Conservation (phyloP, 2,888 invertebrate genomes). For the Yponomeuta cagnagella region DNA sequence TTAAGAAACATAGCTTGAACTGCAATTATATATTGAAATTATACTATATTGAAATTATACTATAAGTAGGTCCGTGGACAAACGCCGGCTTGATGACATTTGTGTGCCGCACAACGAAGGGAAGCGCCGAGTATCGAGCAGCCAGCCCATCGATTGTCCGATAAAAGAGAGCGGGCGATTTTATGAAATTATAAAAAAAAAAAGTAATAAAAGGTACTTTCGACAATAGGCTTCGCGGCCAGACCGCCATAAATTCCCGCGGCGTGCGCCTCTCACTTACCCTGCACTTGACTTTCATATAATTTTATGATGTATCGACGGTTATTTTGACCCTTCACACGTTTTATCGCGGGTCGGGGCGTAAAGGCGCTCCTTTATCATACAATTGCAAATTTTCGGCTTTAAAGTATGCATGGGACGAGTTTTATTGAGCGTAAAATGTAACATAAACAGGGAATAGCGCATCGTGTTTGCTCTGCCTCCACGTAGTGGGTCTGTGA, state of each 20-base stretch:
- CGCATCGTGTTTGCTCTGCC: conserved; percentile 33
- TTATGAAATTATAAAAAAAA: conserved; percentile 50
- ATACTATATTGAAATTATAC: neutral
- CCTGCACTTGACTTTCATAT: conserved; percentile 74
- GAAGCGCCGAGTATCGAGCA: neutral
- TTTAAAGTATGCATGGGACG: conserved; percentile 48
- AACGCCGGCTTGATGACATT: neutral
- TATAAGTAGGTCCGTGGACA: neutral
- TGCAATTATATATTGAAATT: too few relatives aligned
- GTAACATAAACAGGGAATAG: conserved; percentile 33
- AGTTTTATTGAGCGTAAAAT: conserved; percentile 42
- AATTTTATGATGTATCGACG: conserved; percentile 73
- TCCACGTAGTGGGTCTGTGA: conserved; percentile 15
- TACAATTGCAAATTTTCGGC: conserved; percentile 45
- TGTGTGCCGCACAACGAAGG: neutral
- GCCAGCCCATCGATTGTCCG: conserved; percentile 28
- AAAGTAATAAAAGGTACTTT: conserved; percentile 53
- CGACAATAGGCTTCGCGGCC: conserved; percentile 70
- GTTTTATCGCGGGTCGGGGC: conserved; percentile 56
- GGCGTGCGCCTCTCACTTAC: conserved; percentile 65
- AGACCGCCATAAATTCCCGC: conserved; percentile 66
- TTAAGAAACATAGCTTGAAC: too few relatives aligned
- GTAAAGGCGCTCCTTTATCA: conserved; percentile 21
- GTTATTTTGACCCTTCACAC: conserved; percentile 70
- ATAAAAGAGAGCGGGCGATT: conserved; percentile 44